Evolutionary conservation across 2,797 vertebrate genomes (phyloP).

Genomic region (Botia almorhae): DNA sequence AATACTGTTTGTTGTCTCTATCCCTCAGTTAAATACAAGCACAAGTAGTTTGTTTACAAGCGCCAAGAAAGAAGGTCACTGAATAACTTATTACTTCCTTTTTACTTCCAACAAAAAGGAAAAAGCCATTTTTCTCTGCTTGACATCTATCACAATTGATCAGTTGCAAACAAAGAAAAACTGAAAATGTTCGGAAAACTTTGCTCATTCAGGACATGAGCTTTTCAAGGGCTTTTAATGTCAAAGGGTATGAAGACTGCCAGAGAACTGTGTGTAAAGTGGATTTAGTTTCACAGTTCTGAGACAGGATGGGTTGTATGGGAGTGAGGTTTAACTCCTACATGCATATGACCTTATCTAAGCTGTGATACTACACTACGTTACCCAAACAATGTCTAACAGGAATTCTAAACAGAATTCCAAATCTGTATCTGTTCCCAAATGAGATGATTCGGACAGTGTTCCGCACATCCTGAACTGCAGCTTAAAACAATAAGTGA

Average conservation of each 20-base stretch:
- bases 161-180: conserved; percentile 37
- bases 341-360: conserved; percentile 30
- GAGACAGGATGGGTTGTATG: conserved; percentile 17
- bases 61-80: conserved; percentile 68
- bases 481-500: not conserved
- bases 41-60: conserved; percentile 61
- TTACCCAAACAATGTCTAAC: conserved; percentile 32
- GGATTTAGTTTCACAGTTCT: not conserved
- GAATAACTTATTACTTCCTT: conserved; percentile 73
- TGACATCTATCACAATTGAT: conserved; percentile 40
- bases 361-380: not conserved
- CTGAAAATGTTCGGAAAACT: not conserved
- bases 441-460: conserved; percentile 30
- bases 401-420: conserved; percentile 49
- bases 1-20: conserved; percentile 38
- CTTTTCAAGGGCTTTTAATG: conserved; percentile 20
- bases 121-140: conserved; percentile 30
- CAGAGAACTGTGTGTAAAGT: not conserved
- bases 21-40: conserved; percentile 36
- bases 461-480: conserved; percentile 10
- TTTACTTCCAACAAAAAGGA: conserved; percentile 57
- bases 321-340: conserved; percentile 5
- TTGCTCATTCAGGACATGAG: not conserved
- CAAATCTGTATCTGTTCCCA: conserved; percentile 47
- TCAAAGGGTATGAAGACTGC: not conserved